A percentile compares a stretch with the other conserved stretches of the same genome.
These are phyloP conservation scores for Hippoglossus hippoglossus DNA, from an alignment of 2,797 vertebrate species.

Conservation along the genomic window DNA sequence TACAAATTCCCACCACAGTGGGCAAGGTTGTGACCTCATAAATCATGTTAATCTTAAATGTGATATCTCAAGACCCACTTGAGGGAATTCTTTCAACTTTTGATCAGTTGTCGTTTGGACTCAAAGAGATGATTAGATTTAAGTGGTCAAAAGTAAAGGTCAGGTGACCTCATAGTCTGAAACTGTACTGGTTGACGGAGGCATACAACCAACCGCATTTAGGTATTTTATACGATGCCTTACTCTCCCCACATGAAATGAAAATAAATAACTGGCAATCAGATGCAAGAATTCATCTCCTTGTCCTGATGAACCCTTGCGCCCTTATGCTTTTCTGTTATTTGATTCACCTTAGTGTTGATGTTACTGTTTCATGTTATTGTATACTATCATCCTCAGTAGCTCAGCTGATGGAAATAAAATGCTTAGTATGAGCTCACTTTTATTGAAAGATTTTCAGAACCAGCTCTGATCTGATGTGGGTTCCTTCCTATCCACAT, in stretches of 20 bases:
- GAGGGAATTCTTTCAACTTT: too few species aligned
- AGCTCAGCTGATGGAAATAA: slow-evolving; percentile 23
- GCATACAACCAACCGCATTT: too few species aligned
- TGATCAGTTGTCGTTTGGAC: too few species aligned
- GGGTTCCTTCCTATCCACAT: slow-evolving; percentile 1
- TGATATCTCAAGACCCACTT: too few species aligned
- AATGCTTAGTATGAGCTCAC: slow-evolving; percentile 13
- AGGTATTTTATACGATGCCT: background rate
- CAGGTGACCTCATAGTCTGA: too few species aligned
- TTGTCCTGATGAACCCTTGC: background rate
- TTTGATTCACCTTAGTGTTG: slow-evolving; percentile 4
- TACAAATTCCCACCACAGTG: too few species aligned
- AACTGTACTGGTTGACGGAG: too few species aligned
- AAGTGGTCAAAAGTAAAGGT: too few species aligned
- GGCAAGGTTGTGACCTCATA: too few species aligned
- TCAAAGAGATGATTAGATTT: too few species aligned
- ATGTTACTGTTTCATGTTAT: slow-evolving; percentile 17
- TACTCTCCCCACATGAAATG: background rate
- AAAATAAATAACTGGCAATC: background rate
- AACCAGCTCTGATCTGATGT: slow-evolving; percentile 42
- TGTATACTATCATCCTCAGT: background rate
- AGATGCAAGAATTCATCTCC: slow-evolving; percentile 7
- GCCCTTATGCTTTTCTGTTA: background rate
- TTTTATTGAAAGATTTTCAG: slow-evolving; percentile 45
- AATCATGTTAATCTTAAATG: too few species aligned